Evolutionary conservation across 37 sponge, comb jelly and placozoan genomes (phyloP).

Genomic region (Halichondria panicea): DNA sequence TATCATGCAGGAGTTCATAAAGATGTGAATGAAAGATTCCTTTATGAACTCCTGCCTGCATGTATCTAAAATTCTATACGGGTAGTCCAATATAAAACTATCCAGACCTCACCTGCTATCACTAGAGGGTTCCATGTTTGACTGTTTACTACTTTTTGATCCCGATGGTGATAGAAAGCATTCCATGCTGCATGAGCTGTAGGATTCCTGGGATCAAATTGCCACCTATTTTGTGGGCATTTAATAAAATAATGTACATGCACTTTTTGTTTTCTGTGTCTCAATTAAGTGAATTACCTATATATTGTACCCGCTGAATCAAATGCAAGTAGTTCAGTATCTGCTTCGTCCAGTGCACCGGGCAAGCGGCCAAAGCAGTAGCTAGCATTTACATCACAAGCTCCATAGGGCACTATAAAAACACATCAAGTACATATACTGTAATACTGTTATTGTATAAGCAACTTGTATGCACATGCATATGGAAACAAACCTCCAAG

Average conservation of each 20-base stretch:
- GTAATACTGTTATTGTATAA: not conserved
- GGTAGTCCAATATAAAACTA: not conserved
- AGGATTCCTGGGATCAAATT: conserved; percentile 12
- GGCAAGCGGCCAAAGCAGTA: conserved; percentile 19
- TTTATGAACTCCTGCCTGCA: not conserved
- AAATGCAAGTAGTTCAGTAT: conserved; percentile 5
- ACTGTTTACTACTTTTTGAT: not conserved
- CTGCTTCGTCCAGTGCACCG: conserved; percentile 7
- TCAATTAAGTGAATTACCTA: not conserved
- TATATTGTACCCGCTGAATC: conserved; percentile 5
- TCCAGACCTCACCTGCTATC: not conserved
- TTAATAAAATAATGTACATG: not conserved
- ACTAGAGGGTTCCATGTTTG: not conserved
- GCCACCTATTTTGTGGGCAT: not conserved
- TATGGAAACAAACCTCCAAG: conserved; percentile 15
- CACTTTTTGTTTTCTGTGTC: not conserved
- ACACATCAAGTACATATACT: not conserved
- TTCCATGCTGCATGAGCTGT: conserved; percentile 28
- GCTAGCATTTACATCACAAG: not conserved
- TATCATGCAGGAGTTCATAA: too few species aligned
- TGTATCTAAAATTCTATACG: not conserved
- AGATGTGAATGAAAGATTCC: too few species aligned
- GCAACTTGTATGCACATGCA: not conserved
- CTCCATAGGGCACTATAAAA: conserved; percentile 10
- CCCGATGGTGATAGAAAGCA: conserved; percentile 8